Conservation (phyloP, 2,888 invertebrate genomes). For the Rhingia rostrata region DNA sequence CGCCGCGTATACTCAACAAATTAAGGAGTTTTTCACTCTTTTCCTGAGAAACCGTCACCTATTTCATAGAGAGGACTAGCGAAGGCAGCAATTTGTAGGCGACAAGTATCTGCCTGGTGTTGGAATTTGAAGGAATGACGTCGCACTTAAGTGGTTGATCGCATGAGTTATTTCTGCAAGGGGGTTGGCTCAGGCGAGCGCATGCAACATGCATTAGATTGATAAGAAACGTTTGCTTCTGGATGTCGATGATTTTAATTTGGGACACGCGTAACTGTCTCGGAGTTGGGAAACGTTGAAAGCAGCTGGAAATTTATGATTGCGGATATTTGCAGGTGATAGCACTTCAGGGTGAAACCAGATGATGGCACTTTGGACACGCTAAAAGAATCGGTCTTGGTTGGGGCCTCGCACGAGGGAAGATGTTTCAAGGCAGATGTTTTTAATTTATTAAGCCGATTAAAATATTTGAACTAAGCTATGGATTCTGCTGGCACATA, state of each 20-base stretch:
- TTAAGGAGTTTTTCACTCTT: conserved; percentile 8
- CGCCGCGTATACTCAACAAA: conserved; percentile 26
- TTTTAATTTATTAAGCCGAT: too few species aligned
- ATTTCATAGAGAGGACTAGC: not conserved
- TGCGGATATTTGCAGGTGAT: not conserved
- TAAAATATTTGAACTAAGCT: too few species aligned
- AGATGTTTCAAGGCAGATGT: too few species aligned
- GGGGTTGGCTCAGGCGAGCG: not conserved
- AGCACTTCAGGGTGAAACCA: not conserved
- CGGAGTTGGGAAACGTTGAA: not conserved
- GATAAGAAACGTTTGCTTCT: conserved; percentile 27
- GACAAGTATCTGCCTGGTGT: not conserved
- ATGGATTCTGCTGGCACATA: too few species aligned
- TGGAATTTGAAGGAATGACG: conserved; percentile 39
- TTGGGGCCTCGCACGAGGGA: too few species aligned
- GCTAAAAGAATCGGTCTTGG: too few species aligned
- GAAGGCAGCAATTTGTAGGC: conserved; percentile 31
- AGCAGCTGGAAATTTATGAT: conserved; percentile 26
- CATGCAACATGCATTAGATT: conserved; percentile 36
- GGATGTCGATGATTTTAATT: not conserved
- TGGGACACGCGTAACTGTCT: conserved; percentile 9
- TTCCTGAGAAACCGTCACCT: conserved; percentile 21
- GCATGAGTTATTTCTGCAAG: conserved; percentile 48
- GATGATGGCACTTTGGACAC: too few species aligned
- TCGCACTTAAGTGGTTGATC: conserved; percentile 57